Evolutionary conservation across 2,113 vertebrate species (phyloP).

Genomic region (Manacus vitellinus): DNA sequence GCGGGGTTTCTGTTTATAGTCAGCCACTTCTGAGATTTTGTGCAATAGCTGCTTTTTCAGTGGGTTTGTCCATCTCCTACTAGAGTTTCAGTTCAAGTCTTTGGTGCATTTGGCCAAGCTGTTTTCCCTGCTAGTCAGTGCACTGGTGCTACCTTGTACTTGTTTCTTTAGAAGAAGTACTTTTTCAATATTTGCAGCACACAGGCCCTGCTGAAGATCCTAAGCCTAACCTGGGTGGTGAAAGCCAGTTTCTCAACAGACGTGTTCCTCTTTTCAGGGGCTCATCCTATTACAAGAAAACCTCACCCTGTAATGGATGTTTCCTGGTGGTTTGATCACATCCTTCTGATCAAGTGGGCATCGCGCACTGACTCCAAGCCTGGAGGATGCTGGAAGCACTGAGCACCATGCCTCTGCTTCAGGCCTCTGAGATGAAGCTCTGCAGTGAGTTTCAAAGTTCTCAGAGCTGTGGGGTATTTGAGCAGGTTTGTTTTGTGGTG

Average conservation of each 20-base stretch:
- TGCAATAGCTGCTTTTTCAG: background rate
- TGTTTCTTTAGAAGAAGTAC: background rate
- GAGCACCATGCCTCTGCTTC: background rate
- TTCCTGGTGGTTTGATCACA: background rate
- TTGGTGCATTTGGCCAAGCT: background rate
- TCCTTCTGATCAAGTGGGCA: background rate
- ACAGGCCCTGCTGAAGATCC: background rate
- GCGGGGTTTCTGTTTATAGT: background rate
- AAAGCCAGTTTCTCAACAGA: background rate
- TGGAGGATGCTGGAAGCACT: background rate
- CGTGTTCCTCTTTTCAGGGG: background rate
- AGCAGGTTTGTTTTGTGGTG: background rate
- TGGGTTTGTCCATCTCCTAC: background rate
- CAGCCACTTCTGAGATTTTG: background rate
- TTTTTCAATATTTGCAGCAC: background rate
- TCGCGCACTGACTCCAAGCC: rapidly evolving
- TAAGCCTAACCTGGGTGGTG: background rate
- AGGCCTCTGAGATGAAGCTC: background rate
- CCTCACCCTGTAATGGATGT: background rate
- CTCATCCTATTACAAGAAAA: background rate
- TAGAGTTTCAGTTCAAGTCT: background rate
- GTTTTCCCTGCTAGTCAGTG: background rate
- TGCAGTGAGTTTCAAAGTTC: background rate
- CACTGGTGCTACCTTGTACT: background rate
- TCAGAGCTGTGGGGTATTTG: background rate